Evolutionary conservation across 2,888 invertebrate species (phyloP).

Genomic region (Limnephilus marmoratus): DNA sequence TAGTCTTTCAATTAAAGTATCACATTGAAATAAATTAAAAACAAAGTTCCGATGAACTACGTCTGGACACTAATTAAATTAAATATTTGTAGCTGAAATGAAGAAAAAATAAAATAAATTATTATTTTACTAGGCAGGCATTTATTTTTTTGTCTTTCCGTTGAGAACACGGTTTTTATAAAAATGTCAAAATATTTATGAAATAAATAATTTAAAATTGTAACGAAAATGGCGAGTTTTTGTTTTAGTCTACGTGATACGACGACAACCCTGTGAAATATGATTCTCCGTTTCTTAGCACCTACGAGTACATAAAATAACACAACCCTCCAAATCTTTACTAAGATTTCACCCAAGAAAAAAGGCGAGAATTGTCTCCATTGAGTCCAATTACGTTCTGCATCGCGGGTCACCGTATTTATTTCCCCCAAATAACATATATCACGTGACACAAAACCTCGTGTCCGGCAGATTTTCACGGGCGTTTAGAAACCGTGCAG

Average conservation of each 20-base stretch:
- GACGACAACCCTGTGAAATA: background rate
- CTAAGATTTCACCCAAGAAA: background rate
- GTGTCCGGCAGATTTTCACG: constrained; percentile 9
- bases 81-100: background rate
- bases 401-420: background rate
- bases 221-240: no score
- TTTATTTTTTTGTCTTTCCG: no score
- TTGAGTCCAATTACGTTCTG: background rate
- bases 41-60: no score
- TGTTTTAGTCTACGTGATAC: no score
- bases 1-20: background rate
- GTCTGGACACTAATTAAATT: no score
- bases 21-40: no score
- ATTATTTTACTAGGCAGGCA: no score
- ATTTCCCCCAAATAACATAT: background rate
- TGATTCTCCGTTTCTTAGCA: background rate
- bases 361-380: background rate
- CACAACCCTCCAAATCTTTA: background rate
- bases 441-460: background rate
- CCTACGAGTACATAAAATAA: background rate
- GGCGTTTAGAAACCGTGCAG: background rate
- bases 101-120: no score
- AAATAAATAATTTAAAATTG: no score
- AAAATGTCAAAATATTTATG: no score
- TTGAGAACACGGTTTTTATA: no score